Evolutionary conservation across 2,888 invertebrate species (phyloP).

Genomic region (Tipula vernalis): DNA sequence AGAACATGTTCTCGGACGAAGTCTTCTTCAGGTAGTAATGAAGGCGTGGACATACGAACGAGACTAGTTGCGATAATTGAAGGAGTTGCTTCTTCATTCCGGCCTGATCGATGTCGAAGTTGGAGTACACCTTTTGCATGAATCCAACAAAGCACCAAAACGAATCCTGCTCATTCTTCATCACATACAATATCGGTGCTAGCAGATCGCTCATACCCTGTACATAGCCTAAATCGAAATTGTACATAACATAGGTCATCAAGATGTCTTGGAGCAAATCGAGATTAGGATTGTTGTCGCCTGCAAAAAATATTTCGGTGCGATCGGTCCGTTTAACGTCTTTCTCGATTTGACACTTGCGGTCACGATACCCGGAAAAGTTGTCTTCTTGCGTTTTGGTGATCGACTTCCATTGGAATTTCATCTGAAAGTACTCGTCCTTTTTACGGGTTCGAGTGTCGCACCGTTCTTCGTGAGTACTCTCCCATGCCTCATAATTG

Average conservation of each 20-base stretch:
- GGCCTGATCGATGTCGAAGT: conserved; percentile 94
- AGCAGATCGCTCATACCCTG: conserved; percentile 97
- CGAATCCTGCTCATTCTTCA: conserved; percentile 88
- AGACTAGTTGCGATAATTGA: conserved; percentile 69
- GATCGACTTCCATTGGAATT: conserved; percentile 91
- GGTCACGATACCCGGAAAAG: conserved; percentile 77
- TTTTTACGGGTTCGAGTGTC: conserved; percentile 56
- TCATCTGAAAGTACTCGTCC: conserved; percentile 89
- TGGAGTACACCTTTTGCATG: conserved; percentile 83
- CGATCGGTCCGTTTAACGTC: conserved; percentile 95
- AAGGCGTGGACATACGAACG: conserved; percentile 71
- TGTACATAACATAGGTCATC: conserved; percentile 98
- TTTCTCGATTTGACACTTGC: conserved; percentile 91
- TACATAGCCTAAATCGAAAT: conserved; percentile 92
- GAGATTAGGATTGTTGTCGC: conserved; percentile 84
- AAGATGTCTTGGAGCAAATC: conserved; percentile 77
- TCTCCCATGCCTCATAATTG: conserved; percentile 76
- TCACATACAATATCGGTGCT: conserved; percentile 78
- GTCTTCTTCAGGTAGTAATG: conserved; percentile 63
- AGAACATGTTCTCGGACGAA: conserved; percentile 83
- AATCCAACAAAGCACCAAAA: conserved; percentile 99
- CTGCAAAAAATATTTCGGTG: conserved; percentile 80
- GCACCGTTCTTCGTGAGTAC: conserved; percentile 57
- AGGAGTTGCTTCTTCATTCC: conserved; percentile 89
- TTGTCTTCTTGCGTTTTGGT: conserved; percentile 73